These are phyloP conservation scores for Lordiphosa clarofinis DNA, from an alignment of 1,140 invertebrate genomes.

Conservation along the genomic window DNA sequence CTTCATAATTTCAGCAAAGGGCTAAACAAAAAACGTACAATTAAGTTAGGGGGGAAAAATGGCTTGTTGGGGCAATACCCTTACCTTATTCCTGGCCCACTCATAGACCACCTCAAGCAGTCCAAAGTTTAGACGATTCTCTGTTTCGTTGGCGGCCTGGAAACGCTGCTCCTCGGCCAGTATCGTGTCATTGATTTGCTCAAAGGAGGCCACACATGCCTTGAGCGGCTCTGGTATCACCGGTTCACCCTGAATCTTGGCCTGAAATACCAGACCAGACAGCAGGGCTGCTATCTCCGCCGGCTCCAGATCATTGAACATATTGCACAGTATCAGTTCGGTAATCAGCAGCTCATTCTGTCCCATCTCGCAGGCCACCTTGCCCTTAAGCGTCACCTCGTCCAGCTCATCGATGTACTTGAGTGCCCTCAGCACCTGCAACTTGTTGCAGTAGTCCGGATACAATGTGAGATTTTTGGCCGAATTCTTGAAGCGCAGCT, in stretches of 20 bases:
- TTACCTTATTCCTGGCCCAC: constrained; percentile 93
- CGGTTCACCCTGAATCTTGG: constrained; percentile 82
- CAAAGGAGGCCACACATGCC: constrained; percentile 67
- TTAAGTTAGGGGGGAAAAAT: constrained; percentile 39
- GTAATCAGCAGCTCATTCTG: constrained; percentile 96
- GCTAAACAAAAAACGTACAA: constrained; percentile 64
- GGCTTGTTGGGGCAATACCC: constrained; percentile 23
- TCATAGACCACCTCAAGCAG: constrained; percentile 96
- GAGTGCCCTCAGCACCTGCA: constrained; percentile 90
- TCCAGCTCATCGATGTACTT: constrained; percentile 88
- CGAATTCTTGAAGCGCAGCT: constrained; percentile 88
- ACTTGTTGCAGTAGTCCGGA: constrained; percentile 92
- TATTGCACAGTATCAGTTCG: constrained; percentile 96
- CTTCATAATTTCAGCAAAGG: constrained; percentile 95
- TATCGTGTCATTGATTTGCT: constrained; percentile 70
- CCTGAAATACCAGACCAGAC: constrained; percentile 95
- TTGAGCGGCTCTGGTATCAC: constrained; percentile 81
- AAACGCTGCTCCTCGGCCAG: constrained; percentile 56
- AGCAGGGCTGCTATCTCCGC: constrained; percentile 96
- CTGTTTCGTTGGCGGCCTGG: constrained; percentile 53
- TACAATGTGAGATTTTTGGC: constrained; percentile 91
- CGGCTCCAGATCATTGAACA: constrained; percentile 90
- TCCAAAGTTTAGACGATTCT: constrained; percentile 90
- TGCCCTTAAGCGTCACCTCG: constrained; percentile 90
- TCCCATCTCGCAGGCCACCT: constrained; percentile 97